These are phyloP conservation scores for Apodemus sylvaticus DNA, from an alignment of 2,113 vertebrate species.

Conservation along the genomic window DNA sequence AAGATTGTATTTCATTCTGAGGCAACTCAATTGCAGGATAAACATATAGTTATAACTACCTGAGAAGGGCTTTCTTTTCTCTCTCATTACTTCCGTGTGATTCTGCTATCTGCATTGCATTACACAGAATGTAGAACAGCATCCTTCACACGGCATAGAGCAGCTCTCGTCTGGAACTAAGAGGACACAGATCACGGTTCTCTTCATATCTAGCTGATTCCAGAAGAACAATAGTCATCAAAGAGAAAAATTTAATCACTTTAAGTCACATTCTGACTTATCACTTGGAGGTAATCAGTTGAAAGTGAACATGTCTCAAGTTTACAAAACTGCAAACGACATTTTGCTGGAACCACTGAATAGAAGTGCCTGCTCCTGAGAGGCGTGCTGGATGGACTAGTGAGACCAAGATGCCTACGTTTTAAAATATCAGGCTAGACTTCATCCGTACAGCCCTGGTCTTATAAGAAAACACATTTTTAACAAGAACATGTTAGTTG, in stretches of 20 bases:
- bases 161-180: slow-evolving; percentile 57
- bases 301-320: background rate
- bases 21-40: slow-evolving; percentile 64
- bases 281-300: background rate
- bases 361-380: slow-evolving; percentile 34
- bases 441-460: background rate
- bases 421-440: background rate
- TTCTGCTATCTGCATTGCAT: slow-evolving; percentile 74
- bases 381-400: slow-evolving; percentile 1
- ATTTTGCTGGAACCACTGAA: background rate
- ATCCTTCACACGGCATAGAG: slow-evolving; percentile 74
- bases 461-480: slow-evolving; percentile 5
- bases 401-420: background rate
- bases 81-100: slow-evolving; percentile 57
- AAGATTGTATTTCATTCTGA: slow-evolving; percentile 74
- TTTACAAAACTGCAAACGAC: background rate
- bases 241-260: slow-evolving; percentile 32
- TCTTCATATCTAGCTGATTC: slow-evolving; percentile 57
- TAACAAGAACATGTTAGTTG: slow-evolving; percentile 28
- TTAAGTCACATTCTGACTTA: background rate
- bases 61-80: background rate
- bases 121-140: slow-evolving; percentile 71
- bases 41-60: slow-evolving; percentile 50
- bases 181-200: slow-evolving; percentile 54
- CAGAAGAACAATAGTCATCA: slow-evolving; percentile 33